phyloP scores from a whole-genome alignment of 2,113 vertebrate genomes.

The Willisornis vidua region DNA sequence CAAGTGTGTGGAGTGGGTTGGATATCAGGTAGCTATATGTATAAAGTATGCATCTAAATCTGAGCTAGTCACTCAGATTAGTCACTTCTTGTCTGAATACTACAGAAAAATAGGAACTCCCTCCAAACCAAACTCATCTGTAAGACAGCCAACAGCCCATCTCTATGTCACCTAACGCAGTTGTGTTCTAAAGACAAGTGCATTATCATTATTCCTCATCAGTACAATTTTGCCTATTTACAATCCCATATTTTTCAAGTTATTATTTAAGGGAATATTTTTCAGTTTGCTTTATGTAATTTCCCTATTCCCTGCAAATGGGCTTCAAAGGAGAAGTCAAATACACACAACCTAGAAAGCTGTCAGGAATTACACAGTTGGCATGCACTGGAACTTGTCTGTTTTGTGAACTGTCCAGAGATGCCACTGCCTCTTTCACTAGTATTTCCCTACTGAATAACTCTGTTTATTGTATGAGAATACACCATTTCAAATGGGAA shows the following conservation, averaged over 20 bases:
- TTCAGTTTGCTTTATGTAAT: background rate
- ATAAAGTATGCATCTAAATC: background rate
- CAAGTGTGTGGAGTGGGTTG: background rate
- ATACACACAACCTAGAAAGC: background rate
- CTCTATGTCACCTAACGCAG: background rate
- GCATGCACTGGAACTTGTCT: background rate
- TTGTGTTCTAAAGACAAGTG: background rate
- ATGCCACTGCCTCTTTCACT: background rate
- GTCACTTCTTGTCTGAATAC: background rate
- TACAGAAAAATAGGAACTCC: background rate
- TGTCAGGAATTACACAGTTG: background rate
- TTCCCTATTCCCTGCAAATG: background rate
- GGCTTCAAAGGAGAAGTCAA: background rate
- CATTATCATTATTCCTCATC: background rate
- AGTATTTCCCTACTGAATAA: background rate
- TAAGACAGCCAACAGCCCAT: background rate
- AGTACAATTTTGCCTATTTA: background rate
- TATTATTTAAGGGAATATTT: background rate
- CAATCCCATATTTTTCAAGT: background rate
- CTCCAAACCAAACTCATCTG: background rate
- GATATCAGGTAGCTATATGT: background rate
- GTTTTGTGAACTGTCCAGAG: background rate
- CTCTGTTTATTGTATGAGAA: background rate
- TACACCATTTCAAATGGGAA: background rate
- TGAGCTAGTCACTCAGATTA: background rate